These are phyloP conservation scores for Scortum barcoo DNA, from an alignment of 2,113 vertebrate genomes.

Conservation along the genomic window DNA sequence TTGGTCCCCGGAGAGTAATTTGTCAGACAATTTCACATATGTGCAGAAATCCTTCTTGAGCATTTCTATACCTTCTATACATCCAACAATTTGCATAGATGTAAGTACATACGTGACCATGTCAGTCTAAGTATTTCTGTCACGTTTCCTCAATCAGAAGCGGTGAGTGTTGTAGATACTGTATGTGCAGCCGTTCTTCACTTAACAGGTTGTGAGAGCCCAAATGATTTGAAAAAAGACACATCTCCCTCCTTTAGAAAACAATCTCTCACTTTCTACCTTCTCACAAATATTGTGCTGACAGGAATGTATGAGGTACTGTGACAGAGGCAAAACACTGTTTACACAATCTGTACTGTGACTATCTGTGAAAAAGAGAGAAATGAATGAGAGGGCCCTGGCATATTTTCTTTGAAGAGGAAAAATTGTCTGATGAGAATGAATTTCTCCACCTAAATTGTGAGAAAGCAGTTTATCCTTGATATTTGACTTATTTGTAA, in stretches of 20 bases:
- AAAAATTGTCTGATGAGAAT: neutral
- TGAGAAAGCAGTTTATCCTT: neutral
- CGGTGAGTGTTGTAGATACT: too few relatives aligned
- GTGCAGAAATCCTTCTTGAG: conserved; percentile 9
- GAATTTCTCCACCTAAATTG: neutral
- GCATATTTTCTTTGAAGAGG: neutral
- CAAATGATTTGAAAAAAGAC: conserved; percentile 10
- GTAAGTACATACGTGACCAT: neutral
- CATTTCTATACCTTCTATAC: neutral
- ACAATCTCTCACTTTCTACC: conserved; percentile 12
- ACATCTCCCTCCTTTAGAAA: conserved; percentile 13
- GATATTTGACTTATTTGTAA: neutral
- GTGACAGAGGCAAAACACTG: neutral
- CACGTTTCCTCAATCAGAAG: neutral
- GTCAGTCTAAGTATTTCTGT: neutral
- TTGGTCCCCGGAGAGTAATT: conserved; percentile 51
- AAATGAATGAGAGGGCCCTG: neutral
- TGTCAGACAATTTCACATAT: conserved; percentile 21
- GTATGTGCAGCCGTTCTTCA: neutral
- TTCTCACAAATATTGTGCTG: neutral
- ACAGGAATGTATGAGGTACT: conserved; percentile 1
- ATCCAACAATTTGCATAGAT: conserved; percentile 17
- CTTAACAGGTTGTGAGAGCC: neutral
- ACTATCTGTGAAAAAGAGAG: neutral
- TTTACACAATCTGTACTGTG: neutral